Percentiles rank a stretch among this genome's conserved stretches.
Evolutionary conservation across 1,140 invertebrate genomes (phyloP).

Genomic region (Chymomyza costata): DNA sequence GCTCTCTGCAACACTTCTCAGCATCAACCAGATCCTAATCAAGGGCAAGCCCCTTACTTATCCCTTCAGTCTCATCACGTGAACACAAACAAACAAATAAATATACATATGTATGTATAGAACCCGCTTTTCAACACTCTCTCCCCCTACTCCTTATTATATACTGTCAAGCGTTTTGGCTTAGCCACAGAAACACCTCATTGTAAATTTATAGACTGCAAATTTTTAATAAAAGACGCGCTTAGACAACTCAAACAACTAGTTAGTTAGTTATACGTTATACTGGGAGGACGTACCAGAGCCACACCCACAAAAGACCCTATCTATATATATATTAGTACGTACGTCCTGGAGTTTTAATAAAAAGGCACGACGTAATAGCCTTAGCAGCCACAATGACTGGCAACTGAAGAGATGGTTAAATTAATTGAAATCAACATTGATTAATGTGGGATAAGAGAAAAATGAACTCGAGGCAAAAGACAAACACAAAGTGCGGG

Average conservation of each 20-base stretch:
- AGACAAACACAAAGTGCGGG: constrained; percentile 18
- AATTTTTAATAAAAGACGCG: constrained; percentile 56
- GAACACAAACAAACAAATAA: too few species aligned
- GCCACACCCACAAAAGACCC: constrained; percentile 28
- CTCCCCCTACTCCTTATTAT: too few species aligned
- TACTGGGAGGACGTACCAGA: too few species aligned
- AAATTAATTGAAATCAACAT: constrained; percentile 73
- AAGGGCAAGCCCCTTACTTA: too few species aligned
- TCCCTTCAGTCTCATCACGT: too few species aligned
- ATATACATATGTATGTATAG: too few species aligned
- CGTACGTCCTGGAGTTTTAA: constrained; percentile 41
- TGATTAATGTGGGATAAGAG: constrained; percentile 68
- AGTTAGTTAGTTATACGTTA: too few species aligned
- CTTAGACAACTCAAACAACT: constrained; percentile 21
- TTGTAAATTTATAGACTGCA: constrained; percentile 66
- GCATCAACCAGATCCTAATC: too few species aligned
- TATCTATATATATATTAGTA: neutral
- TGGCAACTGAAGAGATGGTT: constrained; percentile 67
- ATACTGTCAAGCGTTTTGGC: too few species aligned
- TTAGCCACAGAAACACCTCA: constrained; percentile 32
- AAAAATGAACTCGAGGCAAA: constrained; percentile 44
- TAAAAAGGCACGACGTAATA: constrained; percentile 41
- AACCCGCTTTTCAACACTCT: too few species aligned
- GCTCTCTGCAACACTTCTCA: too few species aligned
- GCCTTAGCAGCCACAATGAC: constrained; percentile 31